Percentiles rank a stretch among this genome's conserved stretches.
phyloP scores from a whole-genome alignment of 2,797 vertebrate species.

The Pachyuromys duprasi region DNA sequence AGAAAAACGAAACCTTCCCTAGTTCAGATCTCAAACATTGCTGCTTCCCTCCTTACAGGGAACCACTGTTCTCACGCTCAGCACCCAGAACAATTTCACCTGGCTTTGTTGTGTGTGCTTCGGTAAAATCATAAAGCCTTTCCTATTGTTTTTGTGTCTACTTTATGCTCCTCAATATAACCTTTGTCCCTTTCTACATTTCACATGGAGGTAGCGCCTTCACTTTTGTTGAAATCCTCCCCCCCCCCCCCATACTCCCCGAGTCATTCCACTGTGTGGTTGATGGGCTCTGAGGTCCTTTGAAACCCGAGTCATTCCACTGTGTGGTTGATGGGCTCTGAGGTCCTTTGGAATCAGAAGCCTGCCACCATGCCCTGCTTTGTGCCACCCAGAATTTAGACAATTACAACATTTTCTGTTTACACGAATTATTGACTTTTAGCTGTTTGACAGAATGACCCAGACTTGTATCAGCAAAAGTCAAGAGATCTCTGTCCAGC shows the following conservation, averaged over 20 bases:
- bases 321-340: not conserved
- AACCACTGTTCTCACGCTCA: not conserved
- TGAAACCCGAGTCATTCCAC: not conserved
- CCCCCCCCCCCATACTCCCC: not conserved
- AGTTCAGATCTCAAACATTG: not conserved
- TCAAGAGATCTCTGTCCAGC: not conserved
- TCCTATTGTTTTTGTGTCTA: not conserved
- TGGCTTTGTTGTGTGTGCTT: not conserved
- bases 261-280: not conserved
- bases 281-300: constrained; percentile 5
- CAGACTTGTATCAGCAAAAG: not conserved
- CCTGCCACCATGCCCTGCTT: not conserved
- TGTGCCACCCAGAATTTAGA: not conserved
- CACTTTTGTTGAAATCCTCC: not conserved
- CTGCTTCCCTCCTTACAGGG: not conserved
- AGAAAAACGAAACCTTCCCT: not conserved
- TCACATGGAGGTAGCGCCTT: not conserved
- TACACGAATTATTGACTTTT: constrained; percentile 31
- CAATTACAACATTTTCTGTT: not conserved
- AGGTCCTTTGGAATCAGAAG: constrained; percentile 35
- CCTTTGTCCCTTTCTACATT: not conserved
- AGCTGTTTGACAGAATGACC: not conserved
- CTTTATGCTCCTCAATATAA: not conserved
- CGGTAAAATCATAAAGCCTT: not conserved
- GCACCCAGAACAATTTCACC: not conserved